Percentiles rank a stretch among this genome's conserved stretches.
These are phyloP conservation scores for Biston stratarius DNA, from an alignment of 2,888 invertebrate species.

Conservation along the genomic window DNA sequence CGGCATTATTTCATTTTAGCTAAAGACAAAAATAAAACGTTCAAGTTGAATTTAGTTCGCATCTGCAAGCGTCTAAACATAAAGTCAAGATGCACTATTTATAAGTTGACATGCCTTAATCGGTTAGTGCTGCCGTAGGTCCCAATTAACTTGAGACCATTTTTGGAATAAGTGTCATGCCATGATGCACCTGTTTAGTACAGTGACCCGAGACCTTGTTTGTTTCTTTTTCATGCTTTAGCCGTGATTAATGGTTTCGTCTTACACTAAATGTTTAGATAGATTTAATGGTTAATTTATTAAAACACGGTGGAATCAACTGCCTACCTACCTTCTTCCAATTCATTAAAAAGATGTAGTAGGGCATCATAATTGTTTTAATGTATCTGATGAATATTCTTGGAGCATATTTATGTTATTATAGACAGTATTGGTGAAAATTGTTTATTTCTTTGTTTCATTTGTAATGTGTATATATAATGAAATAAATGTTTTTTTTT, in stretches of 20 bases:
- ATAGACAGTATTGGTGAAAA: too few relatives aligned
- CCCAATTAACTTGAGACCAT: conserved; percentile 39
- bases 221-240: conserved; percentile 1
- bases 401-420: too few relatives aligned
- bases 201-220: conserved; percentile 29
- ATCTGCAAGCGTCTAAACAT: background rate
- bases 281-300: background rate
- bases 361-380: too few relatives aligned
- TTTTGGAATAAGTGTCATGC: conserved; percentile 25
- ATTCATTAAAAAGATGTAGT: too few relatives aligned
- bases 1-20: too few relatives aligned
- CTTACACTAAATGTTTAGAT: conserved; percentile 10
- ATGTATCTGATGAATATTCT: too few relatives aligned
- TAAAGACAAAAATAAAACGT: too few relatives aligned
- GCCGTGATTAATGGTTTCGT: conserved; percentile 15
- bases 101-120: conserved; percentile 12
- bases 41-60: background rate
- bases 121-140: conserved; percentile 30
- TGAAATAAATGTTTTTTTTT: too few relatives aligned
- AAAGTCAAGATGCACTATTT: conserved; percentile 8
- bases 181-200: conserved; percentile 32
- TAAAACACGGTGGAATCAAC: conserved; percentile 2
- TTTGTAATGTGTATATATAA: too few relatives aligned
- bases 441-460: too few relatives aligned
- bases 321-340: background rate